A percentile compares a stretch with the other conserved stretches of the same genome.
Evolutionary conservation across 2,888 invertebrate species (phyloP).

Genomic region (Sesia bembeciformis): DNA sequence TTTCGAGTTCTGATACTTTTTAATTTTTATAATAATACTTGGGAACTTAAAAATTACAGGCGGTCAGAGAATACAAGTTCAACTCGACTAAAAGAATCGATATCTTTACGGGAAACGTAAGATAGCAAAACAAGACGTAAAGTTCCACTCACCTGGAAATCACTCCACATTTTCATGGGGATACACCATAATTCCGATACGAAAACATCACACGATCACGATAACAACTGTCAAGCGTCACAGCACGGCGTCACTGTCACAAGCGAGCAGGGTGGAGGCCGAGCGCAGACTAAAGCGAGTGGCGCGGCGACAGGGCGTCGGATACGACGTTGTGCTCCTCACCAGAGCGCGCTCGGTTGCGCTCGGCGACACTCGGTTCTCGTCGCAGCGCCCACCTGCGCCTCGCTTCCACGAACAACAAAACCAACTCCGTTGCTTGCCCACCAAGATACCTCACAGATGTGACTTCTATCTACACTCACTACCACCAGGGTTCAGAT

Average conservation of each 20-base stretch:
- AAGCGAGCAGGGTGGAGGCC: slow-evolving; percentile 49
- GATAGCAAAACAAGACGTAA: neutral
- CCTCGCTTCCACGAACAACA: slow-evolving; percentile 63
- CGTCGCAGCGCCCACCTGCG: slow-evolving; percentile 59
- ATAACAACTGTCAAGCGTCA: slow-evolving; percentile 69
- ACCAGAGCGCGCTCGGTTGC: slow-evolving; percentile 14
- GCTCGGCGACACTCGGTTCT: slow-evolving; percentile 28
- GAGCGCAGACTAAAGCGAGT: slow-evolving; percentile 59
- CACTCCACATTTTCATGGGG: slow-evolving; percentile 75
- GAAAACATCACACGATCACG: slow-evolving; percentile 73
- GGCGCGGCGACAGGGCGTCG: slow-evolving; percentile 16
- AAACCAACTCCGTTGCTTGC: slow-evolving; percentile 42
- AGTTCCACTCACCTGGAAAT: slow-evolving; percentile 60
- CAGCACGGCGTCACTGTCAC: slow-evolving; percentile 58
- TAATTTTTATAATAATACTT: too few relatives aligned
- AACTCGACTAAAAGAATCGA: neutral
- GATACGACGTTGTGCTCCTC: slow-evolving; percentile 29
- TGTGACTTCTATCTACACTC: neutral
- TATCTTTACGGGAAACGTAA: neutral
- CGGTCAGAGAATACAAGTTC: neutral
- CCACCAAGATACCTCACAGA: slow-evolving; percentile 35
- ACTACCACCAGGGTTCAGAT: too few relatives aligned
- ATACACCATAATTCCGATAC: slow-evolving; percentile 73
- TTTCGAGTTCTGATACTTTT: too few relatives aligned
- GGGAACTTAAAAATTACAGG: neutral